phyloP scores from a whole-genome alignment of 2,888 invertebrate genomes.

The Apoda limacodes region DNA sequence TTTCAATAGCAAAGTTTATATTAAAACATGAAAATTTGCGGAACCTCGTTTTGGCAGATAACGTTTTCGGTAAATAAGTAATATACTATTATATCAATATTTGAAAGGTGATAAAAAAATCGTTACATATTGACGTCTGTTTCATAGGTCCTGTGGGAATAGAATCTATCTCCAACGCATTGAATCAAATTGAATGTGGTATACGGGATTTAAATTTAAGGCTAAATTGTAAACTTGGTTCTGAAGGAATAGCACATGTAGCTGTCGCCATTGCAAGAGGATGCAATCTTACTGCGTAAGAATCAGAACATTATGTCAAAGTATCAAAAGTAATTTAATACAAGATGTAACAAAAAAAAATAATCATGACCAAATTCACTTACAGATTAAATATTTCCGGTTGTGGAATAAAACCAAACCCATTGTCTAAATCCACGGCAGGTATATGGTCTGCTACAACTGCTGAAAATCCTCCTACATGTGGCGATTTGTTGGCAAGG shows the following conservation, averaged over 20 bases:
- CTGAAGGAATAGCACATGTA: conserved; percentile 53
- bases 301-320: conserved; percentile 6
- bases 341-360: neutral
- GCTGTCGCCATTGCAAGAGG: conserved; percentile 60
- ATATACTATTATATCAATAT: conserved; percentile 1
- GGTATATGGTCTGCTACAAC: conserved; percentile 63
- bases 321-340: too few species aligned
- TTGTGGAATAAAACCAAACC: conserved; percentile 53
- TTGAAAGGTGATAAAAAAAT: too few species aligned
- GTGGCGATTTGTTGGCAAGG: conserved; percentile 58
- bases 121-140: too few species aligned
- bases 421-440: conserved; percentile 45
- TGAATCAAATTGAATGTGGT: conserved; percentile 49
- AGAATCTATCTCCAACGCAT: conserved; percentile 48
- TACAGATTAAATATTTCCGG: conserved; percentile 60
- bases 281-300: conserved; percentile 55
- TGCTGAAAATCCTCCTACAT: conserved; percentile 56
- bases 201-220: conserved; percentile 50
- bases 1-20: conserved; percentile 70
- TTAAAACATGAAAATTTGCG: conserved; percentile 54
- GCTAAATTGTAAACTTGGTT: conserved; percentile 52
- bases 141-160: conserved; percentile 45
- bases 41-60: conserved; percentile 62
- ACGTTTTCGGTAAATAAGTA: conserved; percentile 51
- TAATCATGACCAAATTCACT: conserved; percentile 8